A percentile compares a stretch with the other conserved stretches of the same genome.
phyloP scores from a whole-genome alignment of 2,113 vertebrate genomes.

The Enhydra lutris region DNA sequence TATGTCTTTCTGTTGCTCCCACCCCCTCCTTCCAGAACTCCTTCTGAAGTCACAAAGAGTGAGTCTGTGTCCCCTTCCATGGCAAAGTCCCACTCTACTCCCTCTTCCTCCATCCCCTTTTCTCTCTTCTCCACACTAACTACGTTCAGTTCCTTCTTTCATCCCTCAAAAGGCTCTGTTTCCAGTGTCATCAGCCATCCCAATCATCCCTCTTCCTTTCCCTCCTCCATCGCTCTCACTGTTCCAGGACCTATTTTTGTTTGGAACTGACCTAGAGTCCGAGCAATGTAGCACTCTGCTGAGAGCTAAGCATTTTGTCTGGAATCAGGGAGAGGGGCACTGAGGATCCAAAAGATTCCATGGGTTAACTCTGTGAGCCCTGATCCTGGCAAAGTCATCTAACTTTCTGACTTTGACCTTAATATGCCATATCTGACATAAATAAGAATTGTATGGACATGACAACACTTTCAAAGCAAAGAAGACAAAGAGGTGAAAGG shows the following conservation, averaged over 20 bases:
- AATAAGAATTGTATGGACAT: background rate
- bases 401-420: slow-evolving; percentile 18
- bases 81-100: background rate
- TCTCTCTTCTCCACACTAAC: background rate
- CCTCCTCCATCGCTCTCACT: background rate
- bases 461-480: background rate
- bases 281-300: background rate
- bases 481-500: background rate
- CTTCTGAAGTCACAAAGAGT: background rate
- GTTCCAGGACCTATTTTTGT: background rate
- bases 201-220: background rate
- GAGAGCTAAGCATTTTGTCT: background rate
- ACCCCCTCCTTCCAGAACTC: background rate
- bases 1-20: background rate
- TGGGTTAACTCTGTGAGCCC: background rate
- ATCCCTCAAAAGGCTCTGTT: background rate
- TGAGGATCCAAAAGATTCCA: background rate
- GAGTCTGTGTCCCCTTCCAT: background rate
- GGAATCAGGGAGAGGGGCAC: background rate
- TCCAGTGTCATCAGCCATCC: background rate
- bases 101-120: background rate
- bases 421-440: background rate
- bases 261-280: background rate
- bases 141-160: background rate
- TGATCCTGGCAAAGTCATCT: background rate